Evolutionary conservation across 2,113 vertebrate genomes (phyloP), one percentile per base, ranked within the genome.

Genomic region (Genyomyrus donnyi): DNA sequence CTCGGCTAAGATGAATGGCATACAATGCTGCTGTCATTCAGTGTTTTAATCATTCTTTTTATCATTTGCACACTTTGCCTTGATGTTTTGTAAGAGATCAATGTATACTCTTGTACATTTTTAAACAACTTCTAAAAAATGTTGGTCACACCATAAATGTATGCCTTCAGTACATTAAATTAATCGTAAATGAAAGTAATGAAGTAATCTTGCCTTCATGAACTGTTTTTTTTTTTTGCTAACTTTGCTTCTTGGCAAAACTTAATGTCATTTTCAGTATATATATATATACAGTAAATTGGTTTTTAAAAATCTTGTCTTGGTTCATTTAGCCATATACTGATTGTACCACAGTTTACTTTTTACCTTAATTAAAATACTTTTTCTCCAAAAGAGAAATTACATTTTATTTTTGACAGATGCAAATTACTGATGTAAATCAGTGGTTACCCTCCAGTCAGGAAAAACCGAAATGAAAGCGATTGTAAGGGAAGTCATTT

Each of bases 21-120:
- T 90, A 90, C 88, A 42, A 74, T 90, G 90, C 89, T 92, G 90
- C 70, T 92, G 91, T 87, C 90, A 91, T 92, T 93, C 62, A 52
- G 2, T 91, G 90, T 90, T 90, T 91, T 90, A 74, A 91, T 27
- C 86, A 42, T 84, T 89, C 89, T 91, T 42, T 88, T 62, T 52
- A 85, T 90, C 88, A 8, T 5, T 46, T 89, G 53, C 87, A 74
- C 90, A 90, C 88, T 92, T 90, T 91, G 84, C 89, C 92, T 90
- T 87, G 91, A 92, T 92, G 87, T 70, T 90, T 91, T 91, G 17
- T 90, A 58, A 89, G 52, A 90, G 87, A 90, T 86, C 24, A 87
- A 15, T 90, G 15, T 89, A 90, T 49, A 77, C 90, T 91, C 87
- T 53, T 89, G 62, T 88, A 90, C 15, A 90, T 92, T 93, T 93